phyloP scores from a whole-genome alignment of 2,797 vertebrate species.

The Amazonetta brasiliensis region DNA sequence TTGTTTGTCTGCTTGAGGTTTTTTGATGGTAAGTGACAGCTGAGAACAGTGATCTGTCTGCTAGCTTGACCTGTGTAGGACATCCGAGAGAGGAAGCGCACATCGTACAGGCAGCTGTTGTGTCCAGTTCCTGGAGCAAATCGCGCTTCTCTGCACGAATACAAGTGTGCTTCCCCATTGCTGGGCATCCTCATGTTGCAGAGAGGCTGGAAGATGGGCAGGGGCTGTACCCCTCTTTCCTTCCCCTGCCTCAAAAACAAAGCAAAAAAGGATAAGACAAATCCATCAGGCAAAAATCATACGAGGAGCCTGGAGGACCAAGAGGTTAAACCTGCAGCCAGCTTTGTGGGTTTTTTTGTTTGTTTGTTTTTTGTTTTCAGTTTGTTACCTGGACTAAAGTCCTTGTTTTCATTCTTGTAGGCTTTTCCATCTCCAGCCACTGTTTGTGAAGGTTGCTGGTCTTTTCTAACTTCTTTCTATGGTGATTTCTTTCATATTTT shows the following conservation, averaged over 20 bases:
- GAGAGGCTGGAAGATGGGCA: background rate
- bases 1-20: background rate
- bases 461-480: background rate
- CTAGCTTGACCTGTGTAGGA: background rate
- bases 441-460: background rate
- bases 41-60: background rate
- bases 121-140: background rate
- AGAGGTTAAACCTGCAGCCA: background rate
- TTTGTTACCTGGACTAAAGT: background rate
- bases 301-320: background rate
- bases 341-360: background rate
- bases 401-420: background rate
- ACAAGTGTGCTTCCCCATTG: background rate
- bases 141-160: background rate
- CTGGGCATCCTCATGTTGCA: background rate
- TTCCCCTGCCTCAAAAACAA: background rate
- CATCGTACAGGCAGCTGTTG: background rate
- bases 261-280: background rate
- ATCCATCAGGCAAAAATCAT: background rate
- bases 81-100: background rate
- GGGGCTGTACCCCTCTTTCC: slow-evolving; percentile 2
- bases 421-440: background rate
- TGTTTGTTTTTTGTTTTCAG: too few species aligned
- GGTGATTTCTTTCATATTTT: background rate
- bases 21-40: slow-evolving; percentile 34